Percentiles rank a stretch among this genome's conserved stretches.
These are phyloP conservation scores for Parauchenoglanis ngamensis DNA, from an alignment of 2,797 vertebrate species.

Conservation along the genomic window DNA sequence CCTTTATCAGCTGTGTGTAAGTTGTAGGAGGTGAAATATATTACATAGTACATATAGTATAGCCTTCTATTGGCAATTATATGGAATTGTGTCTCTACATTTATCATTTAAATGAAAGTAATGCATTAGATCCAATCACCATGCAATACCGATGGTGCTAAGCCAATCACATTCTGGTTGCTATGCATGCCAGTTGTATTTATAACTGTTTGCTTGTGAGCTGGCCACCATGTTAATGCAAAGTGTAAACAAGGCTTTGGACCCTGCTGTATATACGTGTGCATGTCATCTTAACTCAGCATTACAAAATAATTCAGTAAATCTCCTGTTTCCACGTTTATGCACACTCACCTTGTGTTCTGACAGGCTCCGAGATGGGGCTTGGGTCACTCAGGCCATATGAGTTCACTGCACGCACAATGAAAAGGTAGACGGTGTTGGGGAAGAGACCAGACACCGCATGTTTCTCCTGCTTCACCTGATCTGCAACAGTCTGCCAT, in stretches of 20 bases:
- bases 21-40: not conserved
- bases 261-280: not conserved
- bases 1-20: not conserved
- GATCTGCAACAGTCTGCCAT: conserved; percentile 88
- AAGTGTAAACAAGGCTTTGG: not conserved
- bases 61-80: not conserved
- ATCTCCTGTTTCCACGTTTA: not conserved
- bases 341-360: conserved; percentile 83
- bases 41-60: too few species aligned
- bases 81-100: not conserved
- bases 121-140: not conserved
- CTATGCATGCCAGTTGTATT: not conserved
- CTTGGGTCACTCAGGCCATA: conserved; percentile 93
- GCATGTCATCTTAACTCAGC: not conserved
- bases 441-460: conserved; percentile 84
- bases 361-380: conserved; percentile 87
- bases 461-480: conserved; percentile 86
- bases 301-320: not conserved
- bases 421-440: conserved; percentile 89
- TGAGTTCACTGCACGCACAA: conserved; percentile 86
- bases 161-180: not conserved
- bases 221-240: not conserved
- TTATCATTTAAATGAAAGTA: not conserved
- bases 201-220: not conserved
- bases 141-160: not conserved